phyloP scores from a whole-genome alignment of 2,113 vertebrate genomes.

The Heptranchias perlo region DNA sequence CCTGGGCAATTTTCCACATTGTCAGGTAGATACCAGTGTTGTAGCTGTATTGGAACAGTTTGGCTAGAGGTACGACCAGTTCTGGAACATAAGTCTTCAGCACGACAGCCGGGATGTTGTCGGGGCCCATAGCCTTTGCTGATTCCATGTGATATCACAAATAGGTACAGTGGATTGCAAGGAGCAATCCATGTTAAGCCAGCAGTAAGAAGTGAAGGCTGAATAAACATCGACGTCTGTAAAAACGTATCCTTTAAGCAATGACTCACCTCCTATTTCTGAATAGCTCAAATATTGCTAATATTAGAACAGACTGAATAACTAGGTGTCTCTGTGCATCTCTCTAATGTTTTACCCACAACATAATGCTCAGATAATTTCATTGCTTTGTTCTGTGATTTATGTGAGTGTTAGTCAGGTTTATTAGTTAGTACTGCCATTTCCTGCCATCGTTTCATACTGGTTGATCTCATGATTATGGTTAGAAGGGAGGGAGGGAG shows the following conservation, averaged over 20 bases:
- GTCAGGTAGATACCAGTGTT: too few relatives aligned
- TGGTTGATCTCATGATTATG: background rate
- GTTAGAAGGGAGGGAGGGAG: background rate
- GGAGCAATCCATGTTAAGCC: too few relatives aligned
- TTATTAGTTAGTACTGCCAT: background rate
- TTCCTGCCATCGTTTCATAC: background rate
- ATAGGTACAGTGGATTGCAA: too few relatives aligned
- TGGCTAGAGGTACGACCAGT: too few relatives aligned
- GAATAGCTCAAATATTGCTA: background rate
- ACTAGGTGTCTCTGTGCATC: background rate
- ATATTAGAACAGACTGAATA: background rate
- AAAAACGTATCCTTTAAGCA: background rate
- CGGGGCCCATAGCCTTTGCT: too few relatives aligned
- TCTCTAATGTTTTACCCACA: background rate
- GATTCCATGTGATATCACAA: too few relatives aligned
- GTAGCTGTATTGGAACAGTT: too few relatives aligned
- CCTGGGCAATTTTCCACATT: too few relatives aligned
- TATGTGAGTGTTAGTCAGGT: background rate
- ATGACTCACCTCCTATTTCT: background rate
- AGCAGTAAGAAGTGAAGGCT: background rate
- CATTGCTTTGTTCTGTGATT: background rate
- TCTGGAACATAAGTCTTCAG: too few relatives aligned
- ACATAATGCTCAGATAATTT: background rate
- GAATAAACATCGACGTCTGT: background rate
- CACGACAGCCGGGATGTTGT: too few relatives aligned